Conservation (phyloP, 2,113 vertebrate genomes). For the Callionymus lyra region DNA sequence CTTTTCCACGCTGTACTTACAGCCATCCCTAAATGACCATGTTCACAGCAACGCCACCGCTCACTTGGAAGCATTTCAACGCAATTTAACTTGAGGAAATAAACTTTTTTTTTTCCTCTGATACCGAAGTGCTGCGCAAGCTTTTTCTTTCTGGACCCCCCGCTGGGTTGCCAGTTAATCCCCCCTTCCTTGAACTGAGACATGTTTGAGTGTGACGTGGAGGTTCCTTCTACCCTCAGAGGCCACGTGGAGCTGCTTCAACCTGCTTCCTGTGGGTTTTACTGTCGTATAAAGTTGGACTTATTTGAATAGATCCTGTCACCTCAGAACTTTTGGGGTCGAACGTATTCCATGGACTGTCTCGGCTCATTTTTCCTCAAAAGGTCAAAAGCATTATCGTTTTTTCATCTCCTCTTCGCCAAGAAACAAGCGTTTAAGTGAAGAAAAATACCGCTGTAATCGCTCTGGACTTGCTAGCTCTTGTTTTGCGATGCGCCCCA, state of each 20-base stretch:
- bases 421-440: conserved; percentile 20
- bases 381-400: conserved; percentile 28
- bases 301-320: conserved; percentile 27
- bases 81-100: too few species aligned
- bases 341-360: conserved; percentile 13
- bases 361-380: conserved; percentile 17
- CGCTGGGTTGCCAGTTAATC: too few species aligned
- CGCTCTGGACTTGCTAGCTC: conserved; percentile 37
- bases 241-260: conserved; percentile 67
- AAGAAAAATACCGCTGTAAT: conserved; percentile 38
- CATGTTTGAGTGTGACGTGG: conserved; percentile 48
- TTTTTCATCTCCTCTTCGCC: conserved; percentile 19
- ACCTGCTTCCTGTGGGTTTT: conserved; percentile 49
- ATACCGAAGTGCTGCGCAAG: too few species aligned
- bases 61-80: too few species aligned
- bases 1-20: conserved; percentile 22
- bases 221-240: conserved; percentile 57
- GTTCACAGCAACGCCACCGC: conserved; percentile 1
- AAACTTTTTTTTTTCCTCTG: background rate
- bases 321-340: conserved; percentile 33
- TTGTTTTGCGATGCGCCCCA: conserved; percentile 27
- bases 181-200: conserved; percentile 27
- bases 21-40: conserved; percentile 26
- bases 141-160: too few species aligned
- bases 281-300: conserved; percentile 32